Base-by-base conservation (phyloP, 2,113 vertebrate species). In the Tetraodon nigroviridis region DNA sequence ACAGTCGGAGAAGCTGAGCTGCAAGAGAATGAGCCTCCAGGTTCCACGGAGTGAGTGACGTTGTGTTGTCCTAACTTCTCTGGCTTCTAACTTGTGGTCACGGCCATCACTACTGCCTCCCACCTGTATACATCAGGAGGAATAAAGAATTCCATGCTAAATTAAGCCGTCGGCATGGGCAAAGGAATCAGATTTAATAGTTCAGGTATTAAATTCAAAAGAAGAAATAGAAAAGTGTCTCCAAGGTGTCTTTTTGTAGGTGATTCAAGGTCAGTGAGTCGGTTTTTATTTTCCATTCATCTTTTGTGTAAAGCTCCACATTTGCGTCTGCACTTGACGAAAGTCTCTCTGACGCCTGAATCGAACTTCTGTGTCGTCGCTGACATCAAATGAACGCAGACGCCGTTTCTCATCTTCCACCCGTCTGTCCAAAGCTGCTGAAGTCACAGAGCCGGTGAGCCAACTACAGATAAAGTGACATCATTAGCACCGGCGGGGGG, bases 1-100 rank as follows among this genome's bases (percentile, higher is more conserved):
- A 52, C 48, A 66, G 41, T 58, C 18, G 29, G 68, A 59, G 60
- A 61, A 84, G 59, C 63, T n/a, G 24, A 27, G 5, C 3, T 27
- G 53, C 64, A 67, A 62, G 18, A 37, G 62, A 85, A 84, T 82
- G 76, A 75, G 68, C 69, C 68, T 66, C 58, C 44, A 41, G 7
- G 58, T 62, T 53, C 50, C 41, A 45, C 37, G 12, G 1, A 14
- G 41, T 69, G 42, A 66, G 42, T 51, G 51, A 1, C 27, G 10
- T 47, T 37, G 18, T 53, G 1, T 37, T 42, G 21, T 37, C 53
- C 32, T 21, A n/a, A n/a, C 41, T 18, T 58, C 51, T 46, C 12
- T 17, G 15, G 44, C 50, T 55, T 60, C 57, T 52, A 51, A 67
- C 51, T 27, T 22, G 57, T 48, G 55, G 55, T 42, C 22, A 16